phyloP scores from a whole-genome alignment of 2,113 vertebrate genomes.

The Cavia aperea region DNA sequence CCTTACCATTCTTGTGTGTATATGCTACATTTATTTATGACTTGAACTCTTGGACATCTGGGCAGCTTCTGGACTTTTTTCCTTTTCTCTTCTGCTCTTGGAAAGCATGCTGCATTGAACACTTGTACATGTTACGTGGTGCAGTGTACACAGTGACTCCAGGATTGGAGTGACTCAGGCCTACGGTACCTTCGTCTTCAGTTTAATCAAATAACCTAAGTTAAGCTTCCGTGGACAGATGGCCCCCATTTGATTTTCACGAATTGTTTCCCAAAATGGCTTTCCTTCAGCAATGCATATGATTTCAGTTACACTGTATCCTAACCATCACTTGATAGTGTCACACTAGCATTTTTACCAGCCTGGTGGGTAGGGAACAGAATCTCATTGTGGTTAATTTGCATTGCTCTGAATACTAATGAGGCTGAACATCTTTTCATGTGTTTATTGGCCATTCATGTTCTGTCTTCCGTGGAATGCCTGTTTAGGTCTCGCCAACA shows the following conservation, averaged over 20 bases:
- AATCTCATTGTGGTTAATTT: conserved; percentile 45
- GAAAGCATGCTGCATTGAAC: neutral
- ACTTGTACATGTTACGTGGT: neutral
- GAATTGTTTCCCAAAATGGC: neutral
- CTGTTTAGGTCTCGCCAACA: conserved; percentile 18
- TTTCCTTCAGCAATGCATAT: neutral
- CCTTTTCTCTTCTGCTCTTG: neutral
- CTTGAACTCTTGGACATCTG: neutral
- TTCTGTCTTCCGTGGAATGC: conserved; percentile 34
- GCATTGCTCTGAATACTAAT: conserved; percentile 49
- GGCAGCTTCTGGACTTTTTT: conserved; percentile 7
- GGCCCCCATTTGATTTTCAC: neutral
- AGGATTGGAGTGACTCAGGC: neutral
- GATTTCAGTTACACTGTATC: neutral
- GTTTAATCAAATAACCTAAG: neutral
- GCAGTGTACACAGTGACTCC: neutral
- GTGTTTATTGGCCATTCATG: conserved; percentile 35
- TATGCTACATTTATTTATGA: neutral
- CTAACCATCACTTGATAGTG: conserved; percentile 22
- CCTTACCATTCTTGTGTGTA: neutral
- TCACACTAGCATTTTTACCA: conserved; percentile 44
- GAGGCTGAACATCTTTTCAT: conserved; percentile 35
- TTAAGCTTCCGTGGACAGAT: neutral
- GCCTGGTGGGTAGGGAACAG: conserved; percentile 26
- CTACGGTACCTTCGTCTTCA: neutral